These are phyloP conservation scores for Aphis gossypii DNA, from an alignment of 1,140 invertebrate genomes.

Conservation along the genomic window DNA sequence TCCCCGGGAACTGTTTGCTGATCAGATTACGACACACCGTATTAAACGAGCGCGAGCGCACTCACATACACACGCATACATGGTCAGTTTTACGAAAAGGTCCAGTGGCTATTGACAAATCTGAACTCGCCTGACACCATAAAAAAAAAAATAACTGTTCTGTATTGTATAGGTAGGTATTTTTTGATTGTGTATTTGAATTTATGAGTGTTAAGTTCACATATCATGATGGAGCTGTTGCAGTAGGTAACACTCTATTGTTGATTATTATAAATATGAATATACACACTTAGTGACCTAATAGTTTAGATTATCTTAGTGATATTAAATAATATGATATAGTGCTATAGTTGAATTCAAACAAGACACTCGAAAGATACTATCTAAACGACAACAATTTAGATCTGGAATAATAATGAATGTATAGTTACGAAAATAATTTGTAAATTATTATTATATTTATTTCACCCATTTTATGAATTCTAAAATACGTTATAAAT, in stretches of 20 bases:
- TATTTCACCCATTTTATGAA: not conserved
- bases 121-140: not conserved
- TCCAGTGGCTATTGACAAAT: not conserved
- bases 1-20: not conserved
- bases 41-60: no score
- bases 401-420: not conserved
- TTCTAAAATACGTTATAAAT: not conserved
- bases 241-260: not conserved
- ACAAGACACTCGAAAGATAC: not conserved
- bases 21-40: not conserved
- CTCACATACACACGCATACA: not conserved
- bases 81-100: slow-evolving; percentile 19
- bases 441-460: not conserved
- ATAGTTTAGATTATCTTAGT: not conserved
- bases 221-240: not conserved
- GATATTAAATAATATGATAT: not conserved
- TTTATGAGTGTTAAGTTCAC: not conserved
- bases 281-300: not conserved
- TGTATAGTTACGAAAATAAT: not conserved
- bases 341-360: not conserved
- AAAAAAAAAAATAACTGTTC: not conserved
- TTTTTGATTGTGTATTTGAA: not conserved
- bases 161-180: not conserved
- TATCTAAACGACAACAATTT: not conserved
- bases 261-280: not conserved